Conservation (phyloP, 2,888 invertebrate genomes). For the Tyria jacobaeae region DNA sequence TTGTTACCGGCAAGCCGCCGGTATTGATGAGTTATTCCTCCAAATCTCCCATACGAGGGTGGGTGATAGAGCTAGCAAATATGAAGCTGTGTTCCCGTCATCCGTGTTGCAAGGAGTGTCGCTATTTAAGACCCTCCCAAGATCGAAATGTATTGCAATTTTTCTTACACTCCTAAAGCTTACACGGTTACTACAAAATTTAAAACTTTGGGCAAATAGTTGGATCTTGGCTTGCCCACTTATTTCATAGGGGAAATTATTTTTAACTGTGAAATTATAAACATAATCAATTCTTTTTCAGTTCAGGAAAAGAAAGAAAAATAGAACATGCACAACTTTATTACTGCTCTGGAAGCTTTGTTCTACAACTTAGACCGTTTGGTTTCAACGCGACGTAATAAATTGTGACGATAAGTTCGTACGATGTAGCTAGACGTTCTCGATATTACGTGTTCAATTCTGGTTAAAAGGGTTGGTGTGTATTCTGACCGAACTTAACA, state of each 20-base stretch:
- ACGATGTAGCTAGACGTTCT: not conserved
- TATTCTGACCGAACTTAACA: too few species aligned
- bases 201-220: conserved; percentile 40
- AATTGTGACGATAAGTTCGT: not conserved
- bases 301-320: conserved; percentile 48
- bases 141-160: conserved; percentile 40
- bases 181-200: conserved; percentile 27
- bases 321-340: conserved; percentile 42
- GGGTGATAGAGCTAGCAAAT: conserved; percentile 24
- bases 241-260: conserved; percentile 46
- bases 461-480: not conserved
- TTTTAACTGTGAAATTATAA: conserved; percentile 63
- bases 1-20: conserved; percentile 30
- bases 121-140: conserved; percentile 42
- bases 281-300: conserved; percentile 54
- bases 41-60: conserved; percentile 31
- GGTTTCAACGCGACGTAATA: not conserved
- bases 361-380: conserved; percentile 21
- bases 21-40: conserved; percentile 30
- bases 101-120: conserved; percentile 35
- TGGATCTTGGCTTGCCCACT: conserved; percentile 19
- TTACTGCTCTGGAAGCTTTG: conserved; percentile 44
- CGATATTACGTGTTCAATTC: not conserved
- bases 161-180: conserved; percentile 31
- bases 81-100: conserved; percentile 28